Evolutionary conservation across 1,140 invertebrate genomes (phyloP), one percentile per base, ranked within the genome.

Genomic region (Sesamia nonagrioides): DNA sequence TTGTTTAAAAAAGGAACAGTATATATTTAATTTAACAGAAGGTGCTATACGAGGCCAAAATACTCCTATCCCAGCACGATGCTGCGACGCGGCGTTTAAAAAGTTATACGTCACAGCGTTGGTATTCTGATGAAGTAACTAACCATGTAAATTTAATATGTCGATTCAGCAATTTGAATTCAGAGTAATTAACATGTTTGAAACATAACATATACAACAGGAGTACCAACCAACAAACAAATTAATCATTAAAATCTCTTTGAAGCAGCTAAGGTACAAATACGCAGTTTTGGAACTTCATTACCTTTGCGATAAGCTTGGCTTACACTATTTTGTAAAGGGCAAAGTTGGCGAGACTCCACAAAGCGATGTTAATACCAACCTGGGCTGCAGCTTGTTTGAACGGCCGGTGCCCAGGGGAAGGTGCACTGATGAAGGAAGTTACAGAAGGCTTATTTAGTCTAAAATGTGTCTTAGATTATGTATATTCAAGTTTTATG

Each of bases 311-410:
- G 66, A 69, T 69, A 56, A 72, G 48, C 50, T 3, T 27, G 45
- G 8, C 18, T 37, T 27, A 40, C 56, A 54, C 69, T 21, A 35
- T 71, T 71, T 71, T 54, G 68, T 71, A 37, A 71, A 71, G 33
- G 68, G 21, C 27, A 54, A 71, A 54, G 48, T 71, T 54, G 68
- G 18, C 6, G 68, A 13, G 6, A 50, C 68, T 40, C n/a, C 68
- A 71, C 50, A 71, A 54, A 71, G 50, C 48, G 18, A 52, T 54
- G 68, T 54, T 71, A 54, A 71, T 71, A 71, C 68, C 15, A 6
- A 33, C 42, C 63, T 68, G 63, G 17, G 52, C 27, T 66, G 68
- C 45, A 52, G 13, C 45, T 13, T 71, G 68, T 71, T 71, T 71
- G 21, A 33, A 52, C 48, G 52, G 45, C 9, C 18, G 21, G 2